Conservation (phyloP, 2,113 vertebrate species). For the Geothlypis trichas region DNA sequence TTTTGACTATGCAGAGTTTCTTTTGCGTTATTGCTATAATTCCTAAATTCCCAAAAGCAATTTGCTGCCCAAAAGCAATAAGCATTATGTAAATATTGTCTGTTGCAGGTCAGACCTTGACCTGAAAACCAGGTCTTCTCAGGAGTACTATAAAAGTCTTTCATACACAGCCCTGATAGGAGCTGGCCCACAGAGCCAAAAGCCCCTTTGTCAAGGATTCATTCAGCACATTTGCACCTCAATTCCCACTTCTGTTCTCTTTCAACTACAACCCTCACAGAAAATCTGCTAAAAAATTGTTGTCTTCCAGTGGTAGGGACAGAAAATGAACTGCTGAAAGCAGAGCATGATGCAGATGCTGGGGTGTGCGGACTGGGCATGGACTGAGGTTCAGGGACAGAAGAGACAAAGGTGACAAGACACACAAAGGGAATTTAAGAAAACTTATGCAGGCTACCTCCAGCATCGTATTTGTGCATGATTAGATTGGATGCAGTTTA, state of each 20-base stretch:
- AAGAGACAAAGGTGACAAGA: background rate
- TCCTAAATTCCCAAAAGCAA: background rate
- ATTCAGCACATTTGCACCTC: background rate
- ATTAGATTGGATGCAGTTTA: background rate
- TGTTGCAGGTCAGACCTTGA: background rate
- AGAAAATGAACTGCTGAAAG: background rate
- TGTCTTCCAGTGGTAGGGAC: background rate
- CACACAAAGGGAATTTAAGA: background rate
- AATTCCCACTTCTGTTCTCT: background rate
- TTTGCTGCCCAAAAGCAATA: background rate
- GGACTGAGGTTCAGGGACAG: background rate
- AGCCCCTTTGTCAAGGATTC: background rate
- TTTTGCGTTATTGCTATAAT: background rate
- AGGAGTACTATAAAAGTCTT: background rate
- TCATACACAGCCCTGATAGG: background rate
- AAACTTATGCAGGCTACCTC: background rate
- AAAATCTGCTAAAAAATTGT: background rate
- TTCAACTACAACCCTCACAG: background rate
- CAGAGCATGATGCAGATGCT: background rate
- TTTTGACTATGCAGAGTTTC: background rate
- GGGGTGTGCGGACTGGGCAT: background rate
- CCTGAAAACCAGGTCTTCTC: background rate
- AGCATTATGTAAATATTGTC: background rate
- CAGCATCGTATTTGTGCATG: fast-evolving
- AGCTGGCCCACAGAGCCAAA: background rate